phyloP scores from a whole-genome alignment of 2,888 invertebrate species.

The Laothoe populi region DNA sequence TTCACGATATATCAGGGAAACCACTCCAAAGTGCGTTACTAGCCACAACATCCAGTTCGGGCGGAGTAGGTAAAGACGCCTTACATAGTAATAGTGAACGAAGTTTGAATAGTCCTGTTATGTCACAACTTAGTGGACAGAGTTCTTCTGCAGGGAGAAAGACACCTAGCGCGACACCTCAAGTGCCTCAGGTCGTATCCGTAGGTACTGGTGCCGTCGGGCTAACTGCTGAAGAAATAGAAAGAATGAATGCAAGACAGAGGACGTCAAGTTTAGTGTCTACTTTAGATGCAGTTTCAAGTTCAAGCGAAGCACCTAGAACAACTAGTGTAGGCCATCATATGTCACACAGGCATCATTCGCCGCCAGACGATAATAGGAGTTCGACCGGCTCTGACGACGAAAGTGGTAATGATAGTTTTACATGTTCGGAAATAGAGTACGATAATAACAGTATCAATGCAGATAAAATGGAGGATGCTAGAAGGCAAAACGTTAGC shows the following conservation, averaged over 20 bases:
- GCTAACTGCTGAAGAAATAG: slow-evolving; percentile 96
- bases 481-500: slow-evolving; percentile 83
- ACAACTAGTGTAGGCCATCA: slow-evolving; percentile 88
- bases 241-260: slow-evolving; percentile 94
- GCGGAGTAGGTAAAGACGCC: slow-evolving; percentile 94
- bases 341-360: slow-evolving; percentile 89
- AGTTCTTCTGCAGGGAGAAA: slow-evolving; percentile 92
- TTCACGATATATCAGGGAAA: slow-evolving; percentile 97
- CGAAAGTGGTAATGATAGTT: slow-evolving; percentile 98
- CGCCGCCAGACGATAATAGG: slow-evolving; percentile 89
- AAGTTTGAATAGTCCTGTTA: slow-evolving; percentile 95
- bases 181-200: slow-evolving; percentile 87
- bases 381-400: slow-evolving; percentile 93
- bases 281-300: slow-evolving; percentile 96
- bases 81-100: slow-evolving; percentile 96
- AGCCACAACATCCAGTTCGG: slow-evolving; percentile 95
- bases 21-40: slow-evolving; percentile 94
- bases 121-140: slow-evolving; percentile 95
- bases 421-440: slow-evolving; percentile 99
- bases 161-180: slow-evolving; percentile 87
- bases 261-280: slow-evolving; percentile 96
- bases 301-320: slow-evolving; percentile 92
- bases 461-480: slow-evolving; percentile 90
- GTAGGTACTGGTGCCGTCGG: slow-evolving; percentile 90
- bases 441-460: slow-evolving; percentile 95